Evolutionary conservation across 2,797 vertebrate species (phyloP).

Genomic region (Gephyroberyx darwinii): DNA sequence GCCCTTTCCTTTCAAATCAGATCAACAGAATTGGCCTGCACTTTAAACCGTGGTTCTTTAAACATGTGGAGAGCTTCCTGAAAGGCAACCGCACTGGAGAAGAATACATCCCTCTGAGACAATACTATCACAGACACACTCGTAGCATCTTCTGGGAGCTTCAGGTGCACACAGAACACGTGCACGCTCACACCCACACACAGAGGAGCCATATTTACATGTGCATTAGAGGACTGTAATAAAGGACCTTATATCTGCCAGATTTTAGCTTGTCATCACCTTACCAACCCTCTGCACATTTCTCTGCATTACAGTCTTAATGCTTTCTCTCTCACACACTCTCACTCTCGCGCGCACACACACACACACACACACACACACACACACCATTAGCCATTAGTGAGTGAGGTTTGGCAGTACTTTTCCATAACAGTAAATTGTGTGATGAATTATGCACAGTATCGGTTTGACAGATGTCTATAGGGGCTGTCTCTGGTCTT

Average conservation of each 20-base stretch:
- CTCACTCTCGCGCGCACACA: conserved; percentile 32
- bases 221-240: conserved; percentile 23
- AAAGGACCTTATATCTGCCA: conserved; percentile 20
- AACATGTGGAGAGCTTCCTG: conserved; percentile 91
- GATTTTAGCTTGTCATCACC: conserved; percentile 46
- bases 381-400: conserved; percentile 78
- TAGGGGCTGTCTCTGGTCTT: conserved; percentile 34
- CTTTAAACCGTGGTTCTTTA: conserved; percentile 99
- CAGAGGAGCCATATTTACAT: conserved; percentile 3
- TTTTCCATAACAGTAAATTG: conserved; percentile 67
- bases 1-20: conserved; percentile 68
- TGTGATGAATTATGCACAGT: conserved; percentile 79
- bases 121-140: conserved; percentile 98
- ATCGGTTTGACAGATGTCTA: conserved; percentile 43
- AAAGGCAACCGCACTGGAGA: conserved; percentile 77
- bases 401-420: conserved; percentile 63
- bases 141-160: conserved; percentile 99
- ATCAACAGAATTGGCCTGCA: conserved; percentile 92
- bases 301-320: conserved; percentile 39
- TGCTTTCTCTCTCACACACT: conserved; percentile 5
- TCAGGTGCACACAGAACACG: conserved; percentile 80
- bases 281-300: conserved; percentile 31
- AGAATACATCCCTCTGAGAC: conserved; percentile 95
- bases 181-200: conserved; percentile 11
- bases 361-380: conserved; percentile 24